phyloP scores from a whole-genome alignment of 2,888 invertebrate species.

The Mamestra brassicae region DNA sequence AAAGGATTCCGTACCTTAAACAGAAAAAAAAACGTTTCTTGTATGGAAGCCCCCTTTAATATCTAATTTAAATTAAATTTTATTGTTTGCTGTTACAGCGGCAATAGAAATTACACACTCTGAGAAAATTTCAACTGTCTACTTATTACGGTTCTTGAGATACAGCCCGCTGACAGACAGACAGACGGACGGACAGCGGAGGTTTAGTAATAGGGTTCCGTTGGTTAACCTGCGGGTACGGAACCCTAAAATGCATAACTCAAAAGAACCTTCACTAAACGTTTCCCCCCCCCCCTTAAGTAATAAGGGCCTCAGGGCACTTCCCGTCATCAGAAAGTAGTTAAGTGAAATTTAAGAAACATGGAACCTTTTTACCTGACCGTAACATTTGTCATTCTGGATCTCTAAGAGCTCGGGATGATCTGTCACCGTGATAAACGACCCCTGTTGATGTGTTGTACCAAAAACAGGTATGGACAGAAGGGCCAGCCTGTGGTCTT shows the following conservation, averaged over 20 bases:
- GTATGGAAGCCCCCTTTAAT: too few relatives aligned
- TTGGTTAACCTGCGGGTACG: too few relatives aligned
- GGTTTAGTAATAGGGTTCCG: too few relatives aligned
- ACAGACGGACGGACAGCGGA: too few relatives aligned
- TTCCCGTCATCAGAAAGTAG: constrained; percentile 59
- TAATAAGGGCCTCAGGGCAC: constrained; percentile 33
- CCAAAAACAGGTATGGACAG: background rate
- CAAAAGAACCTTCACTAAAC: background rate
- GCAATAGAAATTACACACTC: too few relatives aligned
- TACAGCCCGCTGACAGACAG: too few relatives aligned
- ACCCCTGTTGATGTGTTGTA: constrained; percentile 75
- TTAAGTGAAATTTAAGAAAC: constrained; percentile 82
- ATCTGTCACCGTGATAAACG: constrained; percentile 88
- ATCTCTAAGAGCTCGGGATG: constrained; percentile 77
- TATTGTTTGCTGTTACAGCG: too few relatives aligned
- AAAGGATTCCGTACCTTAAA: too few relatives aligned
- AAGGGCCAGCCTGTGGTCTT: constrained; percentile 21
- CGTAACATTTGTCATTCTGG: constrained; percentile 85
- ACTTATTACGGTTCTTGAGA: too few relatives aligned
- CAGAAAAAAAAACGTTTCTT: too few relatives aligned
- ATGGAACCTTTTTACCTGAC: constrained; percentile 85
- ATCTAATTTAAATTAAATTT: too few relatives aligned
- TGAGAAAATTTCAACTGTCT: too few relatives aligned
- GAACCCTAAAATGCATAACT: background rate
- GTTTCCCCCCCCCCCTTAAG: background rate